phyloP scores from a whole-genome alignment of 2,113 vertebrate genomes.

The Paramormyrops kingsleyae region DNA sequence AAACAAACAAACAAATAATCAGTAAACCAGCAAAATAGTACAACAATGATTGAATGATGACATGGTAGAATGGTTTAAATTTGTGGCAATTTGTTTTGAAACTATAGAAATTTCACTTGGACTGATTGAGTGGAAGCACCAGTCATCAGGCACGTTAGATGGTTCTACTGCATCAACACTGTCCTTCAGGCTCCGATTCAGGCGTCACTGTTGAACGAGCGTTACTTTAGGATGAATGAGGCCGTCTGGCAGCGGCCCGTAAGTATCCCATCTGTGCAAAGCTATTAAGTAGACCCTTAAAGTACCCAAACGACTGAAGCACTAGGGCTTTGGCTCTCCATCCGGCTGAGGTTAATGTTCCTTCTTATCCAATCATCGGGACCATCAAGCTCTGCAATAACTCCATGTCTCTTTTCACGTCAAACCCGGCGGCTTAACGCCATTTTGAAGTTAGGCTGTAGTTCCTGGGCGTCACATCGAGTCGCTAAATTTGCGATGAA shows the following conservation, averaged over 20 bases:
- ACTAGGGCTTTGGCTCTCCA: not conserved
- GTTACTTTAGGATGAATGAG: conserved; percentile 15
- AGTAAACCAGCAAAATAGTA: not conserved
- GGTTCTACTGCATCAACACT: not conserved
- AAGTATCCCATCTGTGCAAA: not conserved
- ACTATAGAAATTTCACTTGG: not conserved
- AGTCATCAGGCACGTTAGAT: not conserved
- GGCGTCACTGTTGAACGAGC: not conserved
- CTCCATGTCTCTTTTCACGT: not conserved
- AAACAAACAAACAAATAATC: not conserved
- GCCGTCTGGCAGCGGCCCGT: not conserved
- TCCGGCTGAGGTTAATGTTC: not conserved
- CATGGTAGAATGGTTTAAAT: not conserved
- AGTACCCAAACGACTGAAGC: conserved; percentile 23
- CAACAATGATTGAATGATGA: not conserved
- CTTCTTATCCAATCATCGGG: not conserved
- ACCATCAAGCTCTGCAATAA: not conserved
- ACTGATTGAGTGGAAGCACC: not conserved
- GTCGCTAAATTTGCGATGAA: not conserved
- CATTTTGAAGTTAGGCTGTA: not conserved
- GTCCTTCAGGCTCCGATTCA: not conserved
- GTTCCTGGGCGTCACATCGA: not conserved
- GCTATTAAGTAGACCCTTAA: conserved; percentile 19
- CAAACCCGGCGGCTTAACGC: not conserved
- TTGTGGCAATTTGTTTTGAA: not conserved